Percentiles rank a stretch among this genome's conserved stretches.
Evolutionary conservation across 1,140 invertebrate genomes (phyloP).

Genomic region (Pemphigus obesinymphae): DNA sequence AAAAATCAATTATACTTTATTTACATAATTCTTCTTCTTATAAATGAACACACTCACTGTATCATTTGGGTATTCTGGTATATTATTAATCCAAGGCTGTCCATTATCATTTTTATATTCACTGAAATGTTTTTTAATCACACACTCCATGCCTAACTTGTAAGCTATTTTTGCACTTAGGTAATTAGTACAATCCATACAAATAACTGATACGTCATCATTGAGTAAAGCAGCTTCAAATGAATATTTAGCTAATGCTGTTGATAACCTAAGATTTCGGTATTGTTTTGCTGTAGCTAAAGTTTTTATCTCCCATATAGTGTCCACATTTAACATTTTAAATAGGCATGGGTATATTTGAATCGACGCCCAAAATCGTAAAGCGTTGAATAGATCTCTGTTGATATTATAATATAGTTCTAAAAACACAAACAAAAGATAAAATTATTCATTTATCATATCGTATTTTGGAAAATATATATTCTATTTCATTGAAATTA

Average conservation of each 20-base stretch:
- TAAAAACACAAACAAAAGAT: slow-evolving; percentile 4
- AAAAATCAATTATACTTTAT: not conserved
- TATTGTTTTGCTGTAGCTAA: slow-evolving; percentile 28
- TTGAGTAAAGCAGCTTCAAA: slow-evolving; percentile 13
- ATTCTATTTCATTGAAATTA: not conserved
- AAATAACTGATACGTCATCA: slow-evolving; percentile 13
- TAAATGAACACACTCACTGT: not conserved
- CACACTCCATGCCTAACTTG: slow-evolving; percentile 16
- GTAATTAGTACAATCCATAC: slow-evolving; percentile 22
- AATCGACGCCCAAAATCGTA: slow-evolving; percentile 13
- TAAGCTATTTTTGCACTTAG: slow-evolving; percentile 8
- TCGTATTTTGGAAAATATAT: not conserved
- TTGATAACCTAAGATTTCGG: slow-evolving; percentile 4
- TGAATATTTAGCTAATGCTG: not conserved
- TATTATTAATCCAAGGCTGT: not conserved
- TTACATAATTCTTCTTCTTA: slow-evolving; percentile 1
- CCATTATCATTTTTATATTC: slow-evolving; percentile 18
- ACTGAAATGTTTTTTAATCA: slow-evolving; percentile 19
- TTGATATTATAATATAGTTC: not conserved
- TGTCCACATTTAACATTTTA: slow-evolving; percentile 27
- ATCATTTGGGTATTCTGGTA: slow-evolving; percentile 1
- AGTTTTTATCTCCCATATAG: slow-evolving; percentile 3
- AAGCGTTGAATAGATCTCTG: not conserved
- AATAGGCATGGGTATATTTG: slow-evolving; percentile 13
- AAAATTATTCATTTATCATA: not conserved